Conservation (phyloP, 2,113 vertebrate species). For the Psephotus haematonotus region DNA sequence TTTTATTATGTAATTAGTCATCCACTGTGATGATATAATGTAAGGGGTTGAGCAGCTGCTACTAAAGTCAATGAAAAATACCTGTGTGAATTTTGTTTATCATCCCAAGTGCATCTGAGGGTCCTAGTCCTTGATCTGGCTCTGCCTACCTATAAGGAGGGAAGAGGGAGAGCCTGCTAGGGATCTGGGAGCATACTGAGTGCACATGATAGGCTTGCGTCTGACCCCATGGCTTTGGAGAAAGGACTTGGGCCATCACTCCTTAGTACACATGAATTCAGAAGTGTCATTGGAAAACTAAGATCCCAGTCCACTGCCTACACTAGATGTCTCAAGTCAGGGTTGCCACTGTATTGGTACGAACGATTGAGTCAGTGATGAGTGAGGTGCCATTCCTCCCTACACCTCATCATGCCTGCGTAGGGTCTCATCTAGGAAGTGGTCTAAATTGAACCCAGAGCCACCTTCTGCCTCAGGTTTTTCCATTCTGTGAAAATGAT, state of each 20-base stretch:
- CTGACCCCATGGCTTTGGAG: neutral
- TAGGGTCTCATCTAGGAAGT: neutral
- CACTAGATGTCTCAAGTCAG: neutral
- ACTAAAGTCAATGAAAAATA: slow-evolving; percentile 14
- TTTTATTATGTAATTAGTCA: neutral
- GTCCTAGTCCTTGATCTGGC: neutral
- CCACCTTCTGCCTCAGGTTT: neutral
- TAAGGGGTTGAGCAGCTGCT: neutral
- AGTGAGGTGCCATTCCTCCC: neutral
- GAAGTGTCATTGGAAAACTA: neutral
- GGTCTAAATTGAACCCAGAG: neutral
- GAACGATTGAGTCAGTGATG: neutral
- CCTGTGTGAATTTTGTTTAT: neutral
- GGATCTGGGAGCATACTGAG: neutral
- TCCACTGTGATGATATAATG: neutral
- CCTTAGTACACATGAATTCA: neutral
- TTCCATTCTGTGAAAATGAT: neutral
- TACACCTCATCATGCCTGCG: neutral
- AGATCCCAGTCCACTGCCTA: neutral
- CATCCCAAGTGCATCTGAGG: neutral
- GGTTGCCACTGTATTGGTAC: neutral
- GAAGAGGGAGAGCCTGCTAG: neutral
- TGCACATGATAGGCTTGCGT: no score
- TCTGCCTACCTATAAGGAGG: neutral
- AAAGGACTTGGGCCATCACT: neutral